Percentiles rank a stretch among this genome's conserved stretches.
Evolutionary conservation across 1,140 invertebrate species (phyloP).

Genomic region (Schlechtendalia chinensis): DNA sequence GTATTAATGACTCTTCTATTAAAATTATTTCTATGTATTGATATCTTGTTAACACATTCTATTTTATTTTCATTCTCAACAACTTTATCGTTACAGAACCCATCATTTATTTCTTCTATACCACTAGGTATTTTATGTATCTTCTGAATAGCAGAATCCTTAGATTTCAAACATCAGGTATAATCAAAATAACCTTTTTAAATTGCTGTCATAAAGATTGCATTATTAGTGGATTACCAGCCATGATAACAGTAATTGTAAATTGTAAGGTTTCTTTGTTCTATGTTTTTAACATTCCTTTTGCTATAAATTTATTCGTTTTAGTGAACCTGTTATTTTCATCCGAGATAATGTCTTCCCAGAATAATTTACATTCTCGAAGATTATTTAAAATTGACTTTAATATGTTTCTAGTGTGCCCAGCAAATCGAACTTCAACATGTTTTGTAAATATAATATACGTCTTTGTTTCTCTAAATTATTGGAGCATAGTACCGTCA

Average conservation of each 20-base stretch:
- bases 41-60: not conserved
- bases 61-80: not conserved
- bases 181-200: not conserved
- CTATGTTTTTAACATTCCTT: slow-evolving; percentile 22
- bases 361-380: slow-evolving; percentile 5
- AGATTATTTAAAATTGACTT: slow-evolving; percentile 14
- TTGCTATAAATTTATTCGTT: not conserved
- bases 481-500: too few species aligned
- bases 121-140: slow-evolving; percentile 3
- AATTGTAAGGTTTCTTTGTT: not conserved
- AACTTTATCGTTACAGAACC: not conserved
- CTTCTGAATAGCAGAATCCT: not conserved
- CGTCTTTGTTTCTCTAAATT: not conserved
- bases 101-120: not conserved
- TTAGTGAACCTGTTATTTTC: not conserved
- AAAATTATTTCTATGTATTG: not conserved
- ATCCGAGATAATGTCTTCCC: not conserved
- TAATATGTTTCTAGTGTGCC: not conserved
- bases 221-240: slow-evolving; percentile 12
- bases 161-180: slow-evolving; percentile 13
- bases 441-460: not conserved
- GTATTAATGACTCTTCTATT: not conserved
- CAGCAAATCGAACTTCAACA: slow-evolving; percentile 30
- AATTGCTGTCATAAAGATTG: not conserved
- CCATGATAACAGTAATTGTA: not conserved